Evolutionary conservation across 2,888 invertebrate species (phyloP), one percentile per base, ranked within the genome.

Genomic region (Rhogogaster chlorosoma): DNA sequence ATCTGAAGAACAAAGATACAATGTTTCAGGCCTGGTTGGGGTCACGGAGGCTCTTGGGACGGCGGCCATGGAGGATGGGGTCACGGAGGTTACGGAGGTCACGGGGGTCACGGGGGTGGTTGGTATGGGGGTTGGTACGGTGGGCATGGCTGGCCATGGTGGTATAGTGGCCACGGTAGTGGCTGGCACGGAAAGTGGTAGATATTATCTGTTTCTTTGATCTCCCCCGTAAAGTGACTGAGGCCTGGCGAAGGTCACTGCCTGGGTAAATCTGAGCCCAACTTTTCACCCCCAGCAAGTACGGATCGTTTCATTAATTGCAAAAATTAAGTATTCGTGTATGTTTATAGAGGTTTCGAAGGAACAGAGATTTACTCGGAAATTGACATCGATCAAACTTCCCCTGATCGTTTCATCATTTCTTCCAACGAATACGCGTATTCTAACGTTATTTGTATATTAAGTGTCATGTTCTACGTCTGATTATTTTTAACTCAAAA

Each of bases 131-230:
- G 45, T 64, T 83, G 67, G 83, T 83, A 83, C 45, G 78, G 78
- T 42, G 85, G 86, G 10, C 75, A 85, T 26, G 87, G 87, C 75
- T 86, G 84, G 86, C 73, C 82, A 22, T 78, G 87, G 85, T 84
- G 84, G 84, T 86, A 90, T 86, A 88, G 84, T 22, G 70, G 84
- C 5, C 84, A 84, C 38, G 84, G 84, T 9, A 12, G 87, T 77
- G 89, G 88, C 36, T 90, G 90, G 89, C 89, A 89, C 78, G 26
- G 78, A 15, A 87, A 89, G 86, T 86, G 82, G 84, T 85, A 57
- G 67, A 42, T n/a, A n/a, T 32, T 57, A 61, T 36, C 18, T n/a
- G 29, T 32, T n/a, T n/a, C 22, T 45, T 73, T 22, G 42, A 42
- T 26, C 26, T 15, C 6, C 42, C 22, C 73, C 9, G 73, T 42